These are phyloP conservation scores for Catharus bicknelli DNA, from an alignment of 2,113 vertebrate genomes.

Conservation along the genomic window DNA sequence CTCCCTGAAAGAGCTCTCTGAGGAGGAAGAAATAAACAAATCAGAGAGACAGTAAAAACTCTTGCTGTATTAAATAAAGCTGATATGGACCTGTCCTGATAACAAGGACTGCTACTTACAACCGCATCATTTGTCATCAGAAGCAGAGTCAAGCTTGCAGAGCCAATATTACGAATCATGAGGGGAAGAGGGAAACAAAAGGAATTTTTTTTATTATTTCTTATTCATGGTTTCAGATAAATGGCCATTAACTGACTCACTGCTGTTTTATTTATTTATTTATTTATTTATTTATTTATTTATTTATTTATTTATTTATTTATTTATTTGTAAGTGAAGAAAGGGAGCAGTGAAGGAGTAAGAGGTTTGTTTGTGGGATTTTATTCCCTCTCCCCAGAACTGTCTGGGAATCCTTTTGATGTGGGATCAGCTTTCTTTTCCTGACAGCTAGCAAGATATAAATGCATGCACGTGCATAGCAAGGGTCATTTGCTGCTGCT, in stretches of 20 bases:
- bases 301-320: neutral
- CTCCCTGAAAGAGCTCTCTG: neutral
- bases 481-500: conserved; percentile 1
- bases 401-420: neutral
- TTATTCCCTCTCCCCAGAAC: neutral
- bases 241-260: neutral
- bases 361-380: neutral
- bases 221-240: neutral
- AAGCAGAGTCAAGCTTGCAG: neutral
- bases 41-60: neutral
- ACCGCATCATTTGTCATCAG: neutral
- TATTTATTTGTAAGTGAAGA: neutral
- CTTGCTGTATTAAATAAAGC: neutral
- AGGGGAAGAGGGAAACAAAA: neutral
- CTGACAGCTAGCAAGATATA: neutral
- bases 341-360: neutral
- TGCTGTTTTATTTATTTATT: neutral
- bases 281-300: neutral
- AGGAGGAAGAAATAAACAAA: neutral
- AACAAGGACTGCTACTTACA: neutral
- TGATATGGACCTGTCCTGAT: neutral
- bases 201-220: accelerated
- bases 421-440: neutral
- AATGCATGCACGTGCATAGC: neutral
- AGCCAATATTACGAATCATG: neutral